A percentile compares a stretch with the other conserved stretches of the same genome.
Evolutionary conservation across 23 tunicate species (phyloP).

Genomic region (Phallusia fumigata): DNA sequence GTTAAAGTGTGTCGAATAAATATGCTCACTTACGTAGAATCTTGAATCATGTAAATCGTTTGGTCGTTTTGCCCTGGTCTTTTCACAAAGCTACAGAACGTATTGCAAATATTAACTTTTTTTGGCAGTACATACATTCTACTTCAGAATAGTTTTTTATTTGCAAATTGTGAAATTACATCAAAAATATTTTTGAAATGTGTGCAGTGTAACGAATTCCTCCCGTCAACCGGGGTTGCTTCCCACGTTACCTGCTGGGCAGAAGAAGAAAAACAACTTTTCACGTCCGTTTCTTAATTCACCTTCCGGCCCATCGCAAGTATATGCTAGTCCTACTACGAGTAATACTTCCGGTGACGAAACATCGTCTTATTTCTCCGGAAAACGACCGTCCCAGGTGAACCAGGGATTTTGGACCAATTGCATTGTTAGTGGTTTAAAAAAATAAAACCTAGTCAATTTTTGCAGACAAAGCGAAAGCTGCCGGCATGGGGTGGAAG

Average conservation of each 20-base stretch:
- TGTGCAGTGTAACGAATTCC: neutral
- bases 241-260: neutral
- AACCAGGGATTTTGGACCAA: no score
- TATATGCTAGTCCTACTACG: neutral
- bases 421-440: no score
- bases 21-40: no score
- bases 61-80: no score
- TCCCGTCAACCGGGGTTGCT: constrained; percentile 47
- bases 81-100: no score
- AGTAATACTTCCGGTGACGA: constrained; percentile 7
- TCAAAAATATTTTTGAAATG: neutral
- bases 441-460: neutral
- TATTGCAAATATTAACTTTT: no score
- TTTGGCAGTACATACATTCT: no score
- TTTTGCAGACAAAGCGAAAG: constrained; percentile 43
- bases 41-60: no score
- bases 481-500: constrained; percentile 42
- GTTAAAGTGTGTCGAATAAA: no score
- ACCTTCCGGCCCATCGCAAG: neutral
- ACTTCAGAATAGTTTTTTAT: neutral
- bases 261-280: constrained; percentile 21
- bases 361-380: constrained; percentile 8
- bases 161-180: neutral
- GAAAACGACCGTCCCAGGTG: neutral
- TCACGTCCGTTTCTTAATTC: constrained; percentile 40